phyloP scores from a whole-genome alignment of 1,140 invertebrate genomes.

The Lepidurus packardi region DNA sequence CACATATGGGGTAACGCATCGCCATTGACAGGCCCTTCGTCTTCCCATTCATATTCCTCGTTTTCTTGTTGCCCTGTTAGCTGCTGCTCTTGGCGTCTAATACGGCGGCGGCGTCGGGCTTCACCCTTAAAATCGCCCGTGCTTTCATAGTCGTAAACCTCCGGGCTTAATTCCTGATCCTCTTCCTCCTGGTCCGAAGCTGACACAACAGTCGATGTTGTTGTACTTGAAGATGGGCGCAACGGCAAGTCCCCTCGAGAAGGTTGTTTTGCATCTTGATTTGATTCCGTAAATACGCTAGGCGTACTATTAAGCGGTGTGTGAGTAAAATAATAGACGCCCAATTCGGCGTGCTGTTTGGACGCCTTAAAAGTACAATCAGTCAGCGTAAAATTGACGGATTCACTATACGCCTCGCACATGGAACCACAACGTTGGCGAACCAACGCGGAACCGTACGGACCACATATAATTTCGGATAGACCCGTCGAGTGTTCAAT shows the following conservation, averaged over 20 bases:
- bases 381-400: not conserved
- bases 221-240: not conserved
- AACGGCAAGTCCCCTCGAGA: not conserved
- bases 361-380: not conserved
- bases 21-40: not conserved
- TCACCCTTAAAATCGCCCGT: not conserved
- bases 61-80: not conserved
- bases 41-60: not conserved
- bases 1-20: not conserved
- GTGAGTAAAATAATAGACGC: not conserved
- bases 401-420: not conserved
- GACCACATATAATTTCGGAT: not conserved
- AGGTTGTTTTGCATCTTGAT: not conserved
- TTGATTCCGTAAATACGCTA: not conserved
- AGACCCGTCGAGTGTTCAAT: not conserved
- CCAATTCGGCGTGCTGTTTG: not conserved
- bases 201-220: not conserved
- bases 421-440: not conserved
- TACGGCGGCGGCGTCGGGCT: not conserved
- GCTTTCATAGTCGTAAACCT: constrained; percentile 9
- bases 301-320: not conserved
- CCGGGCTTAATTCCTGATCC: not conserved
- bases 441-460: not conserved
- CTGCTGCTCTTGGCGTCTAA: not conserved
- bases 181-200: not conserved